phyloP scores from a whole-genome alignment of 2,113 vertebrate species.

The Daubentonia madagascariensis region DNA sequence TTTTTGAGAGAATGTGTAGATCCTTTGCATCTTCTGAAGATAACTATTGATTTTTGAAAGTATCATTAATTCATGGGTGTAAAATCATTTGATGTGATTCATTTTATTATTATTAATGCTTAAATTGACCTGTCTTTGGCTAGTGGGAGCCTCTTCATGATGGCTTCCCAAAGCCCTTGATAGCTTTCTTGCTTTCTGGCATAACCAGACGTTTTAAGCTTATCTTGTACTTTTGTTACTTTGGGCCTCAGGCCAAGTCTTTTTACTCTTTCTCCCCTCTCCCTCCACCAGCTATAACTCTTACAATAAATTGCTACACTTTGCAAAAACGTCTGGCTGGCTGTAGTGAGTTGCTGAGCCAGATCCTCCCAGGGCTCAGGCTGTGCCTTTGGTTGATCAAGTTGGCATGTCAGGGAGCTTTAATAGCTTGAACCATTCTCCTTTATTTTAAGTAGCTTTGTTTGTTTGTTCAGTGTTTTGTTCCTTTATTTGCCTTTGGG shows the following conservation, averaged over 20 bases:
- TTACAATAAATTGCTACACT: background rate
- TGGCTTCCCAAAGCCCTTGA: background rate
- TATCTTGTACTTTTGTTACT: background rate
- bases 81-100: conserved; percentile 1
- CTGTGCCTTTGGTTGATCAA: background rate
- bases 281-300: background rate
- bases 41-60: background rate
- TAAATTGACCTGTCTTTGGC: background rate
- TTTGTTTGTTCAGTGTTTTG: background rate
- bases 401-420: background rate
- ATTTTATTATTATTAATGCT: background rate
- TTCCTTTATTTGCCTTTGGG: background rate
- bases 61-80: background rate
- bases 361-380: background rate
- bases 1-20: conserved; percentile 27
- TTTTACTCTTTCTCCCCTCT: background rate
- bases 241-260: background rate
- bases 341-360: background rate
- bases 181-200: background rate
- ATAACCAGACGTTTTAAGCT: background rate
- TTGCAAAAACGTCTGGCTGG: background rate
- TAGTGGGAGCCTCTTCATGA: background rate
- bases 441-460: background rate
- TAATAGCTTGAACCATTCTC: background rate
- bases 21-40: background rate